Evolutionary conservation across 2,113 vertebrate species (phyloP), one percentile per base, ranked within the genome.

Genomic region (Sapayoa aenigma): DNA sequence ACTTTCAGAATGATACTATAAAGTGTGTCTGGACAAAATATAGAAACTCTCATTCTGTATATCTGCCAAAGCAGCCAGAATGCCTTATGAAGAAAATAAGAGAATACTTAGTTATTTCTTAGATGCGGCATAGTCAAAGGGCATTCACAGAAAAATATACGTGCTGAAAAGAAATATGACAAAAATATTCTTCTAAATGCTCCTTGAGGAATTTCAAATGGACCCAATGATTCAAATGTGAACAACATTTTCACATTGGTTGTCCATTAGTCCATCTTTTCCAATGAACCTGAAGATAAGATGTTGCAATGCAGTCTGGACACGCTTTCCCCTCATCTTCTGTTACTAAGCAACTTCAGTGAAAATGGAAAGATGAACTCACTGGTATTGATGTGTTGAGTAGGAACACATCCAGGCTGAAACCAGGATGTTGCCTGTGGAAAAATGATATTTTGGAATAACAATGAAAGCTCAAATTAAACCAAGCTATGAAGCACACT

Each of bases 281-380:
- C 93, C 94, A 96, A 79, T 94, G 80, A 95, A 62, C 72, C 49
- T 90, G 92, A 84, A 90, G 93, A 50, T 90, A 72, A 94, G 89
- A 73, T 68, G 77, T 94, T 66, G 82, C 95, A 87, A 49, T 82
- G 67, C 68, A 95, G 60, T 88, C 71, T 85, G 72, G 74, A 50
- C 94, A 95, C 31, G 69, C 72, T 95, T 91, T 97, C 62, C 74
- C 93, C 92, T 93, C 84, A 47, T 93, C 83, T 95, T 87, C 89
- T 85, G 90, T 94, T 96, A 95, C 77, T 95, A 97, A 97, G 92
- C 89, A 97, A 97, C 95, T 96, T 92, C 35, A 75, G 76, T 84
- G 91, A 92, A 96, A 97, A 96, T 93, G 72, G 94, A 96, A 96
- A 84, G 62, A 81, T 90, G 41, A 79, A 92, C 91, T 96, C 78